These are phyloP conservation scores for Calliopum simillimum DNA, from an alignment of 2,888 invertebrate genomes.

Conservation along the genomic window DNA sequence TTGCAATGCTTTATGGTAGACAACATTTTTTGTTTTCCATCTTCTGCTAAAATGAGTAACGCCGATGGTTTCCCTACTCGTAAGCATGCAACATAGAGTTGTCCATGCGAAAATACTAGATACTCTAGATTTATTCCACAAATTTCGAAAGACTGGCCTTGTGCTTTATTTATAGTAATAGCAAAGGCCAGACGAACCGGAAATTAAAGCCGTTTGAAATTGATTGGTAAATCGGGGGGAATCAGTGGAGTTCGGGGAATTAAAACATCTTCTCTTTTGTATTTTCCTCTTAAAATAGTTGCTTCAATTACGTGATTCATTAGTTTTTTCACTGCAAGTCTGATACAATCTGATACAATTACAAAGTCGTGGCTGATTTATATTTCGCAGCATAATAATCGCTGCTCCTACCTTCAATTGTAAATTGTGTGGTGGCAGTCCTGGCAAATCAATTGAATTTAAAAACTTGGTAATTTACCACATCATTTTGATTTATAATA, in stretches of 20 bases:
- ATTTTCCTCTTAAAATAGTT: slow-evolving; percentile 40
- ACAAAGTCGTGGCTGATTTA: slow-evolving; percentile 38
- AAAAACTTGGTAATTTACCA: slow-evolving; percentile 45
- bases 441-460: slow-evolving; percentile 44
- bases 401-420: slow-evolving; percentile 37
- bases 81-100: slow-evolving; percentile 27
- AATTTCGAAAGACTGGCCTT: slow-evolving; percentile 36
- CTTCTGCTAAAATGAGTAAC: slow-evolving; percentile 12
- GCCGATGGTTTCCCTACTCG: slow-evolving; percentile 25
- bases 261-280: slow-evolving; percentile 36
- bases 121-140: slow-evolving; percentile 23
- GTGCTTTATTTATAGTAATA: slow-evolving; percentile 40
- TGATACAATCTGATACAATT: slow-evolving; percentile 44
- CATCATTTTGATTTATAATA: slow-evolving; percentile 38
- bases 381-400: slow-evolving; percentile 39
- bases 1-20: too few relatives aligned
- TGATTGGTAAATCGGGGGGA: slow-evolving; percentile 35
- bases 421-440: slow-evolving; percentile 44
- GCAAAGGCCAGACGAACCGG: slow-evolving; percentile 35
- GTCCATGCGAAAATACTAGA: slow-evolving; percentile 31
- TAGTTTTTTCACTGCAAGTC: slow-evolving; percentile 30
- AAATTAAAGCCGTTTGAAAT: slow-evolving; percentile 38
- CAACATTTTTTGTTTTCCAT: slow-evolving; percentile 30
- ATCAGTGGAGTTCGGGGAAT: slow-evolving; percentile 37
- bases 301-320: slow-evolving; percentile 40